These are phyloP conservation scores for Cydia splendana DNA, from an alignment of 1,140 invertebrate genomes.

Conservation along the genomic window DNA sequence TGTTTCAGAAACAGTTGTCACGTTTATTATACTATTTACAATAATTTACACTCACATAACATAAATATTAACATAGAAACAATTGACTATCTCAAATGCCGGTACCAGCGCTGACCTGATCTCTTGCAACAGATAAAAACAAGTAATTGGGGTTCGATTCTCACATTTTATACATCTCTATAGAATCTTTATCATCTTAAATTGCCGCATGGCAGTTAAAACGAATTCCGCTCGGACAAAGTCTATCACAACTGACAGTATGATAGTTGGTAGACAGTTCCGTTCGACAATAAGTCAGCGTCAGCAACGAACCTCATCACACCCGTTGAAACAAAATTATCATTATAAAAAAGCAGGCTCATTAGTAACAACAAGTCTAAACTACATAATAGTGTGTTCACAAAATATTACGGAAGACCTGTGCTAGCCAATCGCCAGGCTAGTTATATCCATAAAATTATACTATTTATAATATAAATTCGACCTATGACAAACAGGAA, in stretches of 20 bases:
- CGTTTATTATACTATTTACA: constrained; percentile 23
- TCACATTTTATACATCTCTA: not conserved
- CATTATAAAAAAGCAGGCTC: not conserved
- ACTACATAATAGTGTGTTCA: not conserved
- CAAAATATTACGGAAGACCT: not conserved
- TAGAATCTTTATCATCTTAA: not conserved
- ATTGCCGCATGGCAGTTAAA: not conserved
- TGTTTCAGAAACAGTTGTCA: constrained; percentile 20
- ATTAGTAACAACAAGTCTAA: constrained; percentile 6
- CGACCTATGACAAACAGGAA: constrained; percentile 1
- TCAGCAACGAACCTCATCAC: not conserved
- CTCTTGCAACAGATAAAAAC: not conserved
- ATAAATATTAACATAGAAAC: constrained; percentile 23
- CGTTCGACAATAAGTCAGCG: not conserved
- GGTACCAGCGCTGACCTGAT: not conserved
- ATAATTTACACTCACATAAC: constrained; percentile 29
- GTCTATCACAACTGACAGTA: constrained; percentile 3
- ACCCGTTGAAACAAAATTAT: not conserved
- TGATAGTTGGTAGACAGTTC: not conserved
- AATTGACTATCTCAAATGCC: constrained; percentile 21
- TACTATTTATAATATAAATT: constrained; percentile 11
- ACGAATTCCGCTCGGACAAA: not conserved
- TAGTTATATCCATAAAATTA: constrained; percentile 9
- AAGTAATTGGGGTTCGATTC: not conserved
- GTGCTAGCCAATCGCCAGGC: constrained; percentile 1